Evolutionary conservation across 2,797 vertebrate genomes (phyloP).

Genomic region (Lagocephalus sceleratus): DNA sequence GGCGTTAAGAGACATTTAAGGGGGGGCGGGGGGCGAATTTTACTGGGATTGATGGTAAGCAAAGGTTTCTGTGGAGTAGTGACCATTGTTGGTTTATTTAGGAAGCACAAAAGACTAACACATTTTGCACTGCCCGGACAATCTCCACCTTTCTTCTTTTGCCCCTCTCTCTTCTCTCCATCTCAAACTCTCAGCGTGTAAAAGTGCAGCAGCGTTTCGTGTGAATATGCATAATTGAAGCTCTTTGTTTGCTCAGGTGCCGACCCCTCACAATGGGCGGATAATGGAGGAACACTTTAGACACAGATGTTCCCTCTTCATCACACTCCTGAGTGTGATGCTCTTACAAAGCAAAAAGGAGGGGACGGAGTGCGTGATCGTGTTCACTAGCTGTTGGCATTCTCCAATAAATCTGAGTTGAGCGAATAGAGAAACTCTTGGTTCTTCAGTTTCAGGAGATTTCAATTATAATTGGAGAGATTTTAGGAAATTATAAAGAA

Average conservation of each 20-base stretch:
- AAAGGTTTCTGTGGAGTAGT: slow-evolving; percentile 53
- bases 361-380: slow-evolving; percentile 27
- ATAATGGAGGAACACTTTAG: slow-evolving; percentile 75
- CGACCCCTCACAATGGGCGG: slow-evolving; percentile 56
- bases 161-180: slow-evolving; percentile 22
- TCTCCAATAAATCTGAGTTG: slow-evolving; percentile 32
- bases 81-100: slow-evolving; percentile 59
- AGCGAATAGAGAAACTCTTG: slow-evolving; percentile 32
- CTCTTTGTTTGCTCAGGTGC: slow-evolving; percentile 79
- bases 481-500: slow-evolving; percentile 7
- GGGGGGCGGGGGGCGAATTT: slow-evolving; percentile 34
- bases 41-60: slow-evolving; percentile 37
- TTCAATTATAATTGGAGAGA: slow-evolving; percentile 9
- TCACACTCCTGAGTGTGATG: slow-evolving; percentile 63
- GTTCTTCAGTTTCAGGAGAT: slow-evolving; percentile 14
- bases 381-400: slow-evolving; percentile 20
- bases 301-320: slow-evolving; percentile 79
- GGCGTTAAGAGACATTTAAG: slow-evolving; percentile 46
- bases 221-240: slow-evolving; percentile 68
- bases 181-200: slow-evolving; percentile 31
- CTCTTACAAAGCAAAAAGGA: slow-evolving; percentile 57
- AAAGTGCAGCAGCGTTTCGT: slow-evolving; percentile 55
- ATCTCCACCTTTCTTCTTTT: slow-evolving; percentile 51
- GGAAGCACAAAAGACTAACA: slow-evolving; percentile 50
- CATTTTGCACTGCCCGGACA: slow-evolving; percentile 44